A percentile compares a stretch with the other conserved stretches of the same genome.
Evolutionary conservation across 2,888 invertebrate genomes (phyloP).

Genomic region (Pseudococcus longispinus): DNA sequence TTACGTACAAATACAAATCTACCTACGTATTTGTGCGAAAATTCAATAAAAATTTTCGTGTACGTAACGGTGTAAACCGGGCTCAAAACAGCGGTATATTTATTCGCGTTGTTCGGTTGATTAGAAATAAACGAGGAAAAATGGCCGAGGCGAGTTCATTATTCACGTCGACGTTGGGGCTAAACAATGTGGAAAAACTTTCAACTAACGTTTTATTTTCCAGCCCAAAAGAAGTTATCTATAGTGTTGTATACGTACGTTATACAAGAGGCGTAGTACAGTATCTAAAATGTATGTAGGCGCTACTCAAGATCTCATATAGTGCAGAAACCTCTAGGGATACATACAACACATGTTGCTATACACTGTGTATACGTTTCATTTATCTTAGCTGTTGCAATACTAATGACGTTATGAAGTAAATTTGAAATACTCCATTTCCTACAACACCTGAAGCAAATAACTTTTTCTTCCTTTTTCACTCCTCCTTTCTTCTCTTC

Average conservation of each 20-base stretch:
- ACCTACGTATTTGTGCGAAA: neutral
- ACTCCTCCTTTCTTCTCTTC: neutral
- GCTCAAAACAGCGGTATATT: neutral
- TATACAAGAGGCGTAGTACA: neutral
- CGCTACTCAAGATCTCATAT: slow-evolving; percentile 43
- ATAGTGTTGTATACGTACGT: neutral
- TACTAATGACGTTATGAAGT: slow-evolving; percentile 54
- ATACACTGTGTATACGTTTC: slow-evolving; percentile 13
- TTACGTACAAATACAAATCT: too few species aligned
- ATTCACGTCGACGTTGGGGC: neutral
- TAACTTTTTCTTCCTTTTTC: slow-evolving; percentile 17
- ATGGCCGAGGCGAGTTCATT: slow-evolving; percentile 9
- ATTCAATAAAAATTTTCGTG: neutral
- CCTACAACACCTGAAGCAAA: slow-evolving; percentile 54
- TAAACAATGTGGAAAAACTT: slow-evolving; percentile 12
- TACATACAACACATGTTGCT: slow-evolving; percentile 54
- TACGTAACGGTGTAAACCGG: neutral
- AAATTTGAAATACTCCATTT: slow-evolving; percentile 48
- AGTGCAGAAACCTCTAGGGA: slow-evolving; percentile 42
- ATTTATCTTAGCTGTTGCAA: slow-evolving; percentile 51
- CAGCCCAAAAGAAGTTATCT: slow-evolving; percentile 9
- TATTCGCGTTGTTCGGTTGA: neutral
- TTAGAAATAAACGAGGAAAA: slow-evolving; percentile 13
- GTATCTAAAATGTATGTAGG: slow-evolving; percentile 42
- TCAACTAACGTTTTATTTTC: slow-evolving; percentile 20